Percentiles rank a stretch among this genome's conserved stretches.
Evolutionary conservation across 1,140 invertebrate genomes (phyloP).

Genomic region (Bactericera cockerelli): DNA sequence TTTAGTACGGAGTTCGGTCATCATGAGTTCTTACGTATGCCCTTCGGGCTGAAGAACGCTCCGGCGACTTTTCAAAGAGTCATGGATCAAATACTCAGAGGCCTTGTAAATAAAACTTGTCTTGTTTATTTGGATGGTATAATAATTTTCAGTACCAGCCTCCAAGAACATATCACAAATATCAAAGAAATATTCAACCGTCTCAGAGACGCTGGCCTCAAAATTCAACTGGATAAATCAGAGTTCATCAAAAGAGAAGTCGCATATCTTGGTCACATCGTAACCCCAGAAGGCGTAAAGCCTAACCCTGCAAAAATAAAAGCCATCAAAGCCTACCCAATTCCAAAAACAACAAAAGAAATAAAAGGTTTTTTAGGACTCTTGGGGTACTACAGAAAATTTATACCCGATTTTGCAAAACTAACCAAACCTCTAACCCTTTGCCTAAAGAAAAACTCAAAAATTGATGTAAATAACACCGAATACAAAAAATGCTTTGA

Average conservation of each 20-base stretch:
- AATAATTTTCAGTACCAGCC: slow-evolving; percentile 10
- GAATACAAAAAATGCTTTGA: slow-evolving; percentile 24
- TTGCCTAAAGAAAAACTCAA: slow-evolving; percentile 9
- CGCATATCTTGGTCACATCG: slow-evolving; percentile 29
- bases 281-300: slow-evolving; percentile 26
- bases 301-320: slow-evolving; percentile 27
- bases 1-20: slow-evolving; percentile 28
- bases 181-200: slow-evolving; percentile 11
- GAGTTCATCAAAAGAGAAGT: slow-evolving; percentile 24
- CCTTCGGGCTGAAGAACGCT: slow-evolving; percentile 28
- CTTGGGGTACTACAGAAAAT: slow-evolving; percentile 26
- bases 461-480: background rate
- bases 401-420: slow-evolving; percentile 24
- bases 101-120: slow-evolving; percentile 18
- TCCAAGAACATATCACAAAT: slow-evolving; percentile 12
- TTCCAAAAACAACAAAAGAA: slow-evolving; percentile 23
- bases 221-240: slow-evolving; percentile 21
- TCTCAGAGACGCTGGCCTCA: slow-evolving; percentile 11
- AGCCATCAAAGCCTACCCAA: slow-evolving; percentile 26
- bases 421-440: slow-evolving; percentile 24
- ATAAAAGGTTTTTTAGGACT: slow-evolving; percentile 27
- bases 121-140: slow-evolving; percentile 18
- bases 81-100: slow-evolving; percentile 28
- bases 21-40: slow-evolving; percentile 27
- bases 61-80: slow-evolving; percentile 29